Evolutionary conservation across 2,113 vertebrate genomes (phyloP), one percentile per base, ranked within the genome.

Genomic region (Ardeotis arabs): DNA sequence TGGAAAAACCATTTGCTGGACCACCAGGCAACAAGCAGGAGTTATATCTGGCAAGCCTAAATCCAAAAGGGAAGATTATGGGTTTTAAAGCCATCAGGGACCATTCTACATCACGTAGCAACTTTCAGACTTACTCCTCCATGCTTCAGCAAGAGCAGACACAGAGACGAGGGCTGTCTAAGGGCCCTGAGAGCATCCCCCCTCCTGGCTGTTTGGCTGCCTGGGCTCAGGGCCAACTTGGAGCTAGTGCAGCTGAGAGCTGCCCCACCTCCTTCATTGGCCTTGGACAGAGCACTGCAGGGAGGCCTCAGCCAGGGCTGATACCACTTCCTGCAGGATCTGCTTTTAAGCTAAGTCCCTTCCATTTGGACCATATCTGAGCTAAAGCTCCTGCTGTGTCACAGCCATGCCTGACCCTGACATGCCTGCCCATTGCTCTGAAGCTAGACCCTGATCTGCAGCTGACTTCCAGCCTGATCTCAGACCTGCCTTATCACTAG

Each of bases 1-100:
- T 88, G 70, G 88, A 85, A 94, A 94, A 96, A 64, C 12, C 8
- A 69, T 93, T 90, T 88, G 39, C 53, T 14, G 15, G 90, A 90
- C 62, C 70, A 93, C 62, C 81, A 79, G 74, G 69, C 64, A 85
- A 76, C 19, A 90, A 73, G 63, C 53, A 82, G 53, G 81, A 80
- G 55, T 89, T 85, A 14, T 13, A 73, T 64, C 85, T 87, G 77
- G 70, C 58, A 94, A 89, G 41, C 20, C n/a, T 53, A 82, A 87
- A 80, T 63, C 47, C 70, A 70, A 73, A 84, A 76, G 62, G 63
- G 78, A 79, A 93, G 84, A 50, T 41, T 13, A 70, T 5, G 50
- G 35, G 27, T 20, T 96, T 93, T 85, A 84, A 91, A 94, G 56
- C 53, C 77, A 69, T 53, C 24, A 13, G 55, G 58, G 75, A 80